phyloP scores from a whole-genome alignment of 2,797 vertebrate genomes.

The Sciurus vulgaris region DNA sequence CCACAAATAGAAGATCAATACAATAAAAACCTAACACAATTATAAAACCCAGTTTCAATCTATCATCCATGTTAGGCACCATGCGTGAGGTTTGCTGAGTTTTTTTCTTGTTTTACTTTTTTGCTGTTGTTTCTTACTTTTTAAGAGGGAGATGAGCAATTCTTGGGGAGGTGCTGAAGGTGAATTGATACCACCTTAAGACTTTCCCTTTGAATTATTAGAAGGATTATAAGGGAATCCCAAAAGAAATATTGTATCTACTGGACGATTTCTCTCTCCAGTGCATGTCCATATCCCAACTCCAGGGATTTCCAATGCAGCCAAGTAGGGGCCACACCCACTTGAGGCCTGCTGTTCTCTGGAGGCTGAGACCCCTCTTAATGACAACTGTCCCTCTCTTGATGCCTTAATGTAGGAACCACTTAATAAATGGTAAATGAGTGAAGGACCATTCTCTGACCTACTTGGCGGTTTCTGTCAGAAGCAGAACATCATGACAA shows the following conservation, averaged over 20 bases:
- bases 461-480: conserved; percentile 57
- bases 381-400: not conserved
- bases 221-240: not conserved
- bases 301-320: too few relatives aligned
- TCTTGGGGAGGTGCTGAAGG: not conserved
- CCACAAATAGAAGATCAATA: not conserved
- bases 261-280: not conserved
- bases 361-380: not conserved
- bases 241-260: not conserved
- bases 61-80: not conserved
- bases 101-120: too few relatives aligned
- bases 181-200: not conserved
- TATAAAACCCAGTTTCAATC: not conserved
- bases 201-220: not conserved
- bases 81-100: not conserved
- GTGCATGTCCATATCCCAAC: too few relatives aligned
- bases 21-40: not conserved
- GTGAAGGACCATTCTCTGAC: conserved; percentile 59
- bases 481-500: conserved; percentile 18
- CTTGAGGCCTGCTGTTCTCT: not conserved
- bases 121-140: not conserved
- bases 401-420: not conserved
- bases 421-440: conserved; percentile 1
- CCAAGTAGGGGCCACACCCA: not conserved
- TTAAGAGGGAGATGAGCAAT: not conserved